phyloP scores from a whole-genome alignment of 2,113 vertebrate genomes.

The Malurus cyaneus region DNA sequence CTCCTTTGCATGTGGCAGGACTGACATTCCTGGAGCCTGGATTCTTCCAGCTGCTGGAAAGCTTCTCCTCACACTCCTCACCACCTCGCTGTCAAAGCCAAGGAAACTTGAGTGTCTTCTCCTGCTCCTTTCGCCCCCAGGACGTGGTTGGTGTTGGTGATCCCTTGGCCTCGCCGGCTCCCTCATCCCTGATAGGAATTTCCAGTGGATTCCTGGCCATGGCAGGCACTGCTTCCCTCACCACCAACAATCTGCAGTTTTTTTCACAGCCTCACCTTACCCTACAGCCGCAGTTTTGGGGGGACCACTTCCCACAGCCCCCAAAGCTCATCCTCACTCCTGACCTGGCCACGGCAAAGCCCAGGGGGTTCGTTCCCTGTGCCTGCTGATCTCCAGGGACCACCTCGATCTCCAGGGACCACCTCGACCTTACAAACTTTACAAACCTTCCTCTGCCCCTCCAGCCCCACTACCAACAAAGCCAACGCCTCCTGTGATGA shows the following conservation, averaged over 20 bases:
- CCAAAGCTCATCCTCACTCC: neutral
- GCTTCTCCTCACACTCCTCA: neutral
- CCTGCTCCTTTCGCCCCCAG: neutral
- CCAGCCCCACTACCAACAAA: neutral
- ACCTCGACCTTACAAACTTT: neutral
- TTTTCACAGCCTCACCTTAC: neutral
- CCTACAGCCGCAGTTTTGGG: neutral
- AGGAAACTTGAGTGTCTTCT: neutral
- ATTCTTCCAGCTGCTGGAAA: neutral
- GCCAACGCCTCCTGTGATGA: neutral
- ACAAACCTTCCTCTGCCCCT: constrained; percentile 8
- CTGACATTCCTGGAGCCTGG: neutral
- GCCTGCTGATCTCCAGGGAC: neutral
- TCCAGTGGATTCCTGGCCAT: neutral
- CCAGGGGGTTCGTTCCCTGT: neutral
- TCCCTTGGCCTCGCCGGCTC: neutral
- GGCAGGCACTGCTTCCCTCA: neutral
- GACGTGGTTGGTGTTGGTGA: neutral
- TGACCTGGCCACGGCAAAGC: neutral
- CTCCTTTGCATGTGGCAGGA: neutral
- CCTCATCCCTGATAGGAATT: neutral
- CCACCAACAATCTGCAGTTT: neutral
- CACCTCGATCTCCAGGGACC: neutral
- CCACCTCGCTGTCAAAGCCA: neutral
- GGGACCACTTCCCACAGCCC: neutral